Evolutionary conservation across 1,140 invertebrate species (phyloP), one percentile per base, ranked within the genome.

Genomic region (Conus ventricosus): DNA sequence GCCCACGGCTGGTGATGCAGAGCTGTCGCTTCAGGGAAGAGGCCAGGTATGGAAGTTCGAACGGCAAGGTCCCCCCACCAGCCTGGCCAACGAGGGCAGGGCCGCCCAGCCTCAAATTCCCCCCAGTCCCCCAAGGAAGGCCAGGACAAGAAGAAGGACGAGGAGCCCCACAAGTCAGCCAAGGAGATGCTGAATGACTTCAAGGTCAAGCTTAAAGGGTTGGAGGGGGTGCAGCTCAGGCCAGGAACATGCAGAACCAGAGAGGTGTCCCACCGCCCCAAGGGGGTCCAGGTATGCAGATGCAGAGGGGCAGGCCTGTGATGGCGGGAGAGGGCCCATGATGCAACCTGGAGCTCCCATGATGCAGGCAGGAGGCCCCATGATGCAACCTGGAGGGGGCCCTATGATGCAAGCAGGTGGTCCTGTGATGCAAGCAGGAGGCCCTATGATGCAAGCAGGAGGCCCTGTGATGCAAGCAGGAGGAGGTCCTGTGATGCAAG

Each of bases 21-120:
- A 84, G 85, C 13, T 93, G 92, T 90, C 54, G 89, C 10, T 20
- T 63, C 15, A 20, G 83, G 6, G 84, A 87, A 15, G 87, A 90
- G 7, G 90, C 78, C 92, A 93, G 78, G 63, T 91, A n/a, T 93
- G 92, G 92, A 89, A 90, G 67, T 93, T 93, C 76, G 91, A 63
- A 6, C 20, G 85, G 15, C 27, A 81, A 15, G 87, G 82, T 7
- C 25, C 63, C 5, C 82, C 87, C 57, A 55, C 71, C 81, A 88
- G 85, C 53, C 17, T 87, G 54, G 67, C 75, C 54, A 75, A 75
- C 63, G 25, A 75, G n/a, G 53, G 17, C 53, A 60, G 53, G 20
- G 39, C 17, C 11, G 11, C 80, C 2, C 11, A 17, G 81, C 67
- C 67, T 1, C 67, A 23, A 11, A 11, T 20, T 17, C 6, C 67